Base-by-base conservation (phyloP, 2,113 vertebrate genomes). In the Thalassarche chlororhynchos region DNA sequence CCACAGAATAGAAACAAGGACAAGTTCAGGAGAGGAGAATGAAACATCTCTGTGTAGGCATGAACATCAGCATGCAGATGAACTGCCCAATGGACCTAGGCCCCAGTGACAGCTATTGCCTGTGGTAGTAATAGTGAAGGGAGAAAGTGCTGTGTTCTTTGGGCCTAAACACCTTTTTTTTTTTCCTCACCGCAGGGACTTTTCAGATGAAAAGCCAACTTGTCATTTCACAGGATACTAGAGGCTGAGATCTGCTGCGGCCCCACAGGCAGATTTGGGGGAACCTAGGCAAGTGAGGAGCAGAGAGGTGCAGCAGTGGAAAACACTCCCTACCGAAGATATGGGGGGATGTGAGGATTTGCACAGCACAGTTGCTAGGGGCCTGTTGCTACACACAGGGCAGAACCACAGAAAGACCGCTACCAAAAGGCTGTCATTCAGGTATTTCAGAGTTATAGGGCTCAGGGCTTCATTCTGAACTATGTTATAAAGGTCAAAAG, bases 91-190 rank as follows among this genome's bases (percentile, higher is more conserved):
- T 2, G 42, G 69, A 54, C 58, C 25, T 12, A 55, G 38, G 72
- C 47, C 26, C 23, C 55, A 32, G 79, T 10, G 36, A 58, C 42
- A 78, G 55, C 71, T 82, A 20, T 7, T 77, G 85, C 42, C 65
- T 54, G 72, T n/a, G 20, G 62, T 40, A 79, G 2, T 24, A 49
- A 40, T 0, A 61, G 36, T 1, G 3, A 0, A 4, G 21, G 42
- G 26, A 74, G 24, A 80, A 55, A 77, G 42, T 9, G 9, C 44
- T 3, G 12, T 25, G 17, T 55, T 89, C 36, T 46, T 54, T 49
- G 44, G 40, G 69, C 57, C 34, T 68, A n/a, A 62, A 46, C 2
- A 8, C 8, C 32, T 9, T 52, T 55, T 44, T 19, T 21, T 34
- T 24, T 29, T 4, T 8, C 15, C 64, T 89, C 54, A 46, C 8